Evolutionary conservation across 2,888 invertebrate species (phyloP).

Genomic region (Trimorus sp.): DNA sequence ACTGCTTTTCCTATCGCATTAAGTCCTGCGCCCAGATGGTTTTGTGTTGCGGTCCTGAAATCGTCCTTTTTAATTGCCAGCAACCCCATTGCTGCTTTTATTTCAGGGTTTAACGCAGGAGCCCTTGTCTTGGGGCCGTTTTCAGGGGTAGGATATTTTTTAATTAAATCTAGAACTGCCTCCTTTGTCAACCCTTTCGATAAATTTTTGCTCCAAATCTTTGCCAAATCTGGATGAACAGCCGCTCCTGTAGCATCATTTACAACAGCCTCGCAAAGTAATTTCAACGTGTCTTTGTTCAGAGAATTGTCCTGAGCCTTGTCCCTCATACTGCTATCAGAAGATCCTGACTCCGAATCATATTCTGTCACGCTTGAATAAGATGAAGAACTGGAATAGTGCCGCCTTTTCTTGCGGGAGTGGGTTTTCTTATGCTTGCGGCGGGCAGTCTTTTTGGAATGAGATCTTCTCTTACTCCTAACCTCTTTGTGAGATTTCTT

Average conservation of each 20-base stretch:
- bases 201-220: constrained; percentile 4
- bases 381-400: no score
- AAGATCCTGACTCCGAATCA: no score
- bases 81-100: constrained; percentile 12
- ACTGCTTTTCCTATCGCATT: constrained; percentile 15
- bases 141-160: neutral
- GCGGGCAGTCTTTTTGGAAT: no score
- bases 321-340: no score
- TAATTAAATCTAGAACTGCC: neutral
- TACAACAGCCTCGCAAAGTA: neutral
- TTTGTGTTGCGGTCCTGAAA: neutral
- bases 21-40: constrained; percentile 8
- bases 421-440: no score
- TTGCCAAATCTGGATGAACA: neutral
- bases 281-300: neutral
- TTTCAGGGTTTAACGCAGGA: constrained; percentile 7
- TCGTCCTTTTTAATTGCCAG: constrained; percentile 8
- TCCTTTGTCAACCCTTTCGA: constrained; percentile 1
- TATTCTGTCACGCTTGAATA: no score
- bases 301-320: no score
- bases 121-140: constrained; percentile 3
- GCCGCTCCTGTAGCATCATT: neutral
- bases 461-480: no score
- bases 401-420: no score
- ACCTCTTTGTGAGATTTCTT: no score